A percentile compares a stretch with the other conserved stretches of the same genome.
Conservation (phyloP, 92 coral and sea anemone genomes). For the Anthopleura xanthogrammica region DNA sequence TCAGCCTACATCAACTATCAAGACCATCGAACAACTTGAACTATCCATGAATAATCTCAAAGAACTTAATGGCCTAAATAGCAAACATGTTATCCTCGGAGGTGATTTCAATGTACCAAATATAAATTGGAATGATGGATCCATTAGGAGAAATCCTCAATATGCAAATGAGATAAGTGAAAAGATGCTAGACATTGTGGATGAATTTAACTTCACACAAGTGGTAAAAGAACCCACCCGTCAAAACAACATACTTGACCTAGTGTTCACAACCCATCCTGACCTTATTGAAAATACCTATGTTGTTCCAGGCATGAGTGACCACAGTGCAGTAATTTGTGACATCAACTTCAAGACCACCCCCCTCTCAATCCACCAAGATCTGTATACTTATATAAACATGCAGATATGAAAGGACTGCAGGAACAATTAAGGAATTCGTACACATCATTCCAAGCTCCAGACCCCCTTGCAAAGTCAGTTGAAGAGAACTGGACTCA, state of each 20-base stretch:
- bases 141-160: slow-evolving; percentile 33
- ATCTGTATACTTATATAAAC: slow-evolving; percentile 37
- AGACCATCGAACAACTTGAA: slow-evolving; percentile 16
- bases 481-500: slow-evolving; percentile 8
- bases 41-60: slow-evolving; percentile 9
- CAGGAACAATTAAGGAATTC: slow-evolving; percentile 19
- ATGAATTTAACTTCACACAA: slow-evolving; percentile 49
- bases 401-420: slow-evolving; percentile 20
- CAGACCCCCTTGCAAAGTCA: slow-evolving; percentile 23
- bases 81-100: slow-evolving; percentile 12
- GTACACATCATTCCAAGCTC: slow-evolving; percentile 12
- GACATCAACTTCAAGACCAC: slow-evolving; percentile 34
- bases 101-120: slow-evolving; percentile 19
- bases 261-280: slow-evolving; percentile 52
- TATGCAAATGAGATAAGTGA: slow-evolving; percentile 34
- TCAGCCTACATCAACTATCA: slow-evolving; percentile 7
- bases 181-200: slow-evolving; percentile 50
- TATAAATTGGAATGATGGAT: slow-evolving; percentile 31
- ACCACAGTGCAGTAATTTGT: slow-evolving; percentile 44
- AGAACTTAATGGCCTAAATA: slow-evolving; percentile 9
- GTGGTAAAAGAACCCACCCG: slow-evolving; percentile 50
- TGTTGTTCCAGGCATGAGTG: slow-evolving; percentile 54
- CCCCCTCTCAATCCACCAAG: slow-evolving; percentile 38
- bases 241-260: slow-evolving; percentile 47
- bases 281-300: slow-evolving; percentile 40